Evolutionary conservation across 2,888 invertebrate species (phyloP).

Genomic region (Ophion ventricosus): DNA sequence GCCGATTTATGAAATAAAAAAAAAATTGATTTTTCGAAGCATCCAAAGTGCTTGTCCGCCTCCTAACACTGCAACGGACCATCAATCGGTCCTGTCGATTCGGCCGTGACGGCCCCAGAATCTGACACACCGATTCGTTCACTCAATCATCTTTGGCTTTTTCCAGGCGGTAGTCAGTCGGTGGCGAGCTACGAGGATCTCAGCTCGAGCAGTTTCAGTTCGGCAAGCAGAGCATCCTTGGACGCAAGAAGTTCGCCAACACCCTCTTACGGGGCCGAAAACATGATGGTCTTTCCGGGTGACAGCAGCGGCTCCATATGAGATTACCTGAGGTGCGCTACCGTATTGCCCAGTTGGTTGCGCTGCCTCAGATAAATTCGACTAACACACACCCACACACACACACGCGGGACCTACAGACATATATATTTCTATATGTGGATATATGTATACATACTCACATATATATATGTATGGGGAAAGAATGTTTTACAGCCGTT

Average conservation of each 20-base stretch:
- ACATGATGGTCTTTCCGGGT: slow-evolving; percentile 91
- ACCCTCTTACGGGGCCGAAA: slow-evolving; percentile 90
- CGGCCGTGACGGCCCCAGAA: too few relatives aligned
- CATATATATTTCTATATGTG: not conserved
- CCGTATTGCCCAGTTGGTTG: slow-evolving; percentile 78
- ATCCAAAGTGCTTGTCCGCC: too few relatives aligned
- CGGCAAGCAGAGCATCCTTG: slow-evolving; percentile 90
- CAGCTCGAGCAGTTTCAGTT: slow-evolving; percentile 93
- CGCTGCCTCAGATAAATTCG: slow-evolving; percentile 79
- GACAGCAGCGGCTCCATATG: slow-evolving; percentile 89
- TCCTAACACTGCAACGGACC: too few relatives aligned
- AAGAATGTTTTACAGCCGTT: not conserved
- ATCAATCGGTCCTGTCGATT: too few relatives aligned
- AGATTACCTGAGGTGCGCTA: slow-evolving; percentile 79
- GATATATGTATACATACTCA: not conserved
- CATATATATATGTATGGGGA: not conserved
- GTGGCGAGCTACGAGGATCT: slow-evolving; percentile 89
- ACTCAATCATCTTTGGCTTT: not conserved
- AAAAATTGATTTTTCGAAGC: too few relatives aligned
- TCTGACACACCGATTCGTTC: too few relatives aligned
- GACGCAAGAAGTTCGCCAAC: slow-evolving; percentile 90
- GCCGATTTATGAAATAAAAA: too few relatives aligned
- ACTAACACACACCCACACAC: not conserved
- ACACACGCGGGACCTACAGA: not conserved
- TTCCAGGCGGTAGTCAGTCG: slow-evolving; percentile 86